phyloP scores from a whole-genome alignment of 2,797 vertebrate species.

The Poeciliopsis presidionis region DNA sequence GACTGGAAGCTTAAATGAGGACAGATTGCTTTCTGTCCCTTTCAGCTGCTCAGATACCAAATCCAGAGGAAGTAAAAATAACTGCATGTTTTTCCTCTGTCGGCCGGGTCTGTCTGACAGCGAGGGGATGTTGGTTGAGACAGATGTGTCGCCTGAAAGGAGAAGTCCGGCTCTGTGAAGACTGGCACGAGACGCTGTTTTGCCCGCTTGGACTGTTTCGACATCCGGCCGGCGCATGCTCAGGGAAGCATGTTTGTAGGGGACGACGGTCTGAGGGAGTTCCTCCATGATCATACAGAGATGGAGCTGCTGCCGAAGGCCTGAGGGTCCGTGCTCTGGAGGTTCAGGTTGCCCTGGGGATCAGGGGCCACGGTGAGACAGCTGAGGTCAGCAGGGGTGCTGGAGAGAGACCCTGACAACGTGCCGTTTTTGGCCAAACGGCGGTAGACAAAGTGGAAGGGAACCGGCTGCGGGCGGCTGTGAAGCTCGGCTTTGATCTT shows the following conservation, averaged over 20 bases:
- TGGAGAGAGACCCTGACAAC: not conserved
- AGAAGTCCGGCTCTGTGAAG: slow-evolving; percentile 48
- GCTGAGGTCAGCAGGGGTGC: slow-evolving; percentile 30
- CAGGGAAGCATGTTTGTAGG: not conserved
- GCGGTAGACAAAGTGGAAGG: slow-evolving; percentile 92
- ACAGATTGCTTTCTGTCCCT: not conserved
- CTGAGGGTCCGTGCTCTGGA: slow-evolving; percentile 7
- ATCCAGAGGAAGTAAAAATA: slow-evolving; percentile 23
- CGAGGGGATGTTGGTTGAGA: slow-evolving; percentile 29
- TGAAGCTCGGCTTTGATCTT: slow-evolving; percentile 95
- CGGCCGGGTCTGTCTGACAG: slow-evolving; percentile 35
- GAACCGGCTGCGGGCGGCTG: slow-evolving; percentile 83
- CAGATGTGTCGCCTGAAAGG: slow-evolving; percentile 33
- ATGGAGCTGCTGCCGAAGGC: not conserved
- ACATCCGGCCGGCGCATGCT: not conserved
- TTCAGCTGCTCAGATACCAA: slow-evolving; percentile 7
- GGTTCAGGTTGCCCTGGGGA: slow-evolving; percentile 31
- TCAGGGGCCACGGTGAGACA: slow-evolving; percentile 32
- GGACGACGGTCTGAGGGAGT: slow-evolving; percentile 8
- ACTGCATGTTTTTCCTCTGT: slow-evolving; percentile 45
- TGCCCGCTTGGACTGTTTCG: slow-evolving; percentile 3
- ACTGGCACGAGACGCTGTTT: slow-evolving; percentile 13
- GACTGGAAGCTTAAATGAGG: not conserved
- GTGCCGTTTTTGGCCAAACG: slow-evolving; percentile 70
- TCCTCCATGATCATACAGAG: not conserved